phyloP scores from a whole-genome alignment of 2,113 vertebrate species.

The Hylia prasina region DNA sequence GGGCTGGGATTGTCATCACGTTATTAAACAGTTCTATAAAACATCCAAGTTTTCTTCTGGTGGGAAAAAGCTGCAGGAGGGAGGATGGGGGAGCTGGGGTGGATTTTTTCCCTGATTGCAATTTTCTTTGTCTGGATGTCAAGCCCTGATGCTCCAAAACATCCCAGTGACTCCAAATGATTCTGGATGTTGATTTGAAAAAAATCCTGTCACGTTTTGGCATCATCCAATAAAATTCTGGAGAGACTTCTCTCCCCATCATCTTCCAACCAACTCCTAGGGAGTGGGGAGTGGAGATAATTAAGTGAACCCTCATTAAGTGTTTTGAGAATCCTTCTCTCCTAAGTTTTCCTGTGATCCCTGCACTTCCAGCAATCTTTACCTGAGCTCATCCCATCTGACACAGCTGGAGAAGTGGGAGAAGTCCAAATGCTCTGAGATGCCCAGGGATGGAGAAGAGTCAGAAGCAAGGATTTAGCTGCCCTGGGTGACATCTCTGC shows the following conservation, averaged over 20 bases:
- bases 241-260: background rate
- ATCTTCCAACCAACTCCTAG: background rate
- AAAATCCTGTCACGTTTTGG: background rate
- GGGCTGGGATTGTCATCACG: constrained; percentile 31
- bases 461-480: background rate
- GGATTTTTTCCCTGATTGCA: background rate
- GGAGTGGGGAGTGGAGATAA: background rate
- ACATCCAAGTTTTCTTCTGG: background rate
- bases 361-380: background rate
- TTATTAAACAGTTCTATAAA: constrained; percentile 19
- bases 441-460: background rate
- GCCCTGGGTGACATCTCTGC: background rate
- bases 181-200: fast-evolving
- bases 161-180: background rate
- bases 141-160: background rate
- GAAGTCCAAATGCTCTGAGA: background rate
- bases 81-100: background rate
- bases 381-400: background rate
- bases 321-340: background rate
- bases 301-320: background rate
- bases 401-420: background rate
- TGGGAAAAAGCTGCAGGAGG: constrained; percentile 32
- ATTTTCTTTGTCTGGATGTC: background rate
- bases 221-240: background rate
- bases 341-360: background rate